Evolutionary conservation across 2,113 vertebrate species (phyloP), one percentile per base, ranked within the genome.

Genomic region (Crocuta crocuta): DNA sequence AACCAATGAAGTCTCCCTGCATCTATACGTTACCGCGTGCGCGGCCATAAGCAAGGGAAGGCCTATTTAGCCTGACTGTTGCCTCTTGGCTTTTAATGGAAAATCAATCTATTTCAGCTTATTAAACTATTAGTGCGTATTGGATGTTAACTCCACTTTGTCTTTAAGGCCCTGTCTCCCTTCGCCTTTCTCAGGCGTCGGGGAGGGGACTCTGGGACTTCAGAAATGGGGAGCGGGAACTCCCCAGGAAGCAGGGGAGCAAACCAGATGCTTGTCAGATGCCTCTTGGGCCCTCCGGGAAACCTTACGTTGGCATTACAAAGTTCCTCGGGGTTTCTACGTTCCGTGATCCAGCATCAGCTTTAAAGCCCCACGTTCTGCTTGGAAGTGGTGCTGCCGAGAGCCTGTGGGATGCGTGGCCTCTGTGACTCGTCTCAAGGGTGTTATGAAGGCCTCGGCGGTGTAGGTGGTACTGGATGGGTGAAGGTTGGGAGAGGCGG

Each of bases 1-100:
- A 98, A 95, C 82, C 98, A 98, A 97, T 98, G 97, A 98, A 98
- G 90, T 98, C 91, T 98, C 97, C 94, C 79, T 98, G 93, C 96
- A 68, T 91, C 93, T 61, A 55, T 97, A 92, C 35, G 24, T 98
- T 93, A 87, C 65, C 94, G 43, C 16, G 84, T 63, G 78, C 74
- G 90, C 89, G 97, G 88, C 93, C 58, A 24, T 0, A 33, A 96
- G 76, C 48, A 93, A 97, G 91, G 84, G 95, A 70, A 96, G 96
- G 66, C 50, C 10, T 87, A 66, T 95, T 88, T 79, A 31, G 98
- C 96, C 94, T 94, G 97, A 97, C 98, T 91, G 92, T 93, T 98
- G 89, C 96, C 97, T 98, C 97, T 98, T 98, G 98, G 92, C 96
- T 97, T 98, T 97, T 97, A 98, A 96, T 84, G 94, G 97, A 97